A percentile compares a stretch with the other conserved stretches of the same genome.
phyloP scores from a whole-genome alignment of 2,888 invertebrate species.

The Tipula vernalis region DNA sequence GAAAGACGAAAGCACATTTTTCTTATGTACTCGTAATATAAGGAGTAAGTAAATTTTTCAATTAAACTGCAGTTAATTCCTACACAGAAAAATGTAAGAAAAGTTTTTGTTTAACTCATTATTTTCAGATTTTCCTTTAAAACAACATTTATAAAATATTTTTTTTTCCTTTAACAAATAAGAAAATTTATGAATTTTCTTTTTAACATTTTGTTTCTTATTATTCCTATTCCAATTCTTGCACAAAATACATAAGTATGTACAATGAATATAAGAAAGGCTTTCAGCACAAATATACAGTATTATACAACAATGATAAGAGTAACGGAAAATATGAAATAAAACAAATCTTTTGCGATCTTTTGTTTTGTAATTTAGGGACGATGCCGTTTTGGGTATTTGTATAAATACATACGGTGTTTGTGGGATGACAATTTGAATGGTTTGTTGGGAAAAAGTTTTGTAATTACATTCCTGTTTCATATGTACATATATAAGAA shows the following conservation, averaged over 20 bases:
- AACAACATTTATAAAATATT: neutral
- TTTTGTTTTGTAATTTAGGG: neutral
- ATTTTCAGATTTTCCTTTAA: neutral
- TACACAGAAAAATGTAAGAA: neutral
- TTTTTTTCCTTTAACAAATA: neutral
- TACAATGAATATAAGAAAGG: too few species aligned
- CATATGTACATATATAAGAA: neutral
- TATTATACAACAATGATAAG: neutral
- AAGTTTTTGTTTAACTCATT: neutral
- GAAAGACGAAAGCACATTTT: neutral
- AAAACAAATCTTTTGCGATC: neutral
- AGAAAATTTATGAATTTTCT: neutral
- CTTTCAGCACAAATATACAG: neutral
- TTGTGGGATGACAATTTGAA: neutral
- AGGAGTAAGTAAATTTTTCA: neutral
- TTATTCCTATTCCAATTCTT: neutral
- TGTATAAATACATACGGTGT: neutral
- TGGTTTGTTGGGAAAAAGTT: neutral
- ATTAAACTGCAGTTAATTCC: neutral
- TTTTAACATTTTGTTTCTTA: neutral
- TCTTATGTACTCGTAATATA: neutral
- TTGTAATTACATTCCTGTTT: neutral
- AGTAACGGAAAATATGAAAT: neutral
- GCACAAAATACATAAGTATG: neutral
- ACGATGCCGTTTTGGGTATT: neutral